These are phyloP conservation scores for Ondatra zibethicus DNA, from an alignment of 2,113 vertebrate species.

Conservation along the genomic window DNA sequence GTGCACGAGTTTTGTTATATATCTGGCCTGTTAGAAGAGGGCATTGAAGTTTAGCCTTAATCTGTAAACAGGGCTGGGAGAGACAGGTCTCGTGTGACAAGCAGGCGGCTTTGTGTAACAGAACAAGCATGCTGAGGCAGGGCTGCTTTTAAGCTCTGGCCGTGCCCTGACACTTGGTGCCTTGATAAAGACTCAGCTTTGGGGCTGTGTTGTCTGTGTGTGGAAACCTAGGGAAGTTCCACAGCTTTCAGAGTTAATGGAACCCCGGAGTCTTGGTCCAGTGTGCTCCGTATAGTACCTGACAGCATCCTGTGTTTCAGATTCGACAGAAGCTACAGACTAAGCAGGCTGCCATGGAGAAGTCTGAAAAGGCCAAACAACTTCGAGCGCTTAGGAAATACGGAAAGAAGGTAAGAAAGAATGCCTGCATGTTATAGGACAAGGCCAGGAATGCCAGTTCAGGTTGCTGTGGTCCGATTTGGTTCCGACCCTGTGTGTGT, in stretches of 20 bases:
- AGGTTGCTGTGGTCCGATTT: background rate
- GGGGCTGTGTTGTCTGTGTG: background rate
- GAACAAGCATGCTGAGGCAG: background rate
- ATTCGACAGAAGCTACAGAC: conserved; percentile 93
- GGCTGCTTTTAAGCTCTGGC: background rate
- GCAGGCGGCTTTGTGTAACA: background rate
- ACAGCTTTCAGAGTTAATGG: background rate
- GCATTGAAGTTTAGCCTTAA: background rate
- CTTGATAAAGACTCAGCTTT: background rate
- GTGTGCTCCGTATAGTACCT: background rate
- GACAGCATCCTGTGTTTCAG: conserved; percentile 83
- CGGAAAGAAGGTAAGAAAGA: conserved; percentile 94
- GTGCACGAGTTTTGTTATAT: background rate
- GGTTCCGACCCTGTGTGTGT: background rate
- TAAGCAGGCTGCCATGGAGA: conserved; percentile 95
- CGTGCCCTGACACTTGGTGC: background rate
- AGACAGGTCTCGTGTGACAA: background rate
- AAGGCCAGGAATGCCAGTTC: background rate
- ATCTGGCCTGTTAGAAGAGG: background rate
- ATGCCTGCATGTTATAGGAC: background rate
- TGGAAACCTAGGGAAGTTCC: background rate
- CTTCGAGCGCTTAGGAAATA: conserved; percentile 97
- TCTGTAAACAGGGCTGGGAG: background rate
- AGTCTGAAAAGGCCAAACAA: conserved; percentile 96
- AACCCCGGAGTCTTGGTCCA: background rate